Base-by-base conservation (phyloP, 2,888 invertebrate genomes). In the Oegoconia quadripuncta region DNA sequence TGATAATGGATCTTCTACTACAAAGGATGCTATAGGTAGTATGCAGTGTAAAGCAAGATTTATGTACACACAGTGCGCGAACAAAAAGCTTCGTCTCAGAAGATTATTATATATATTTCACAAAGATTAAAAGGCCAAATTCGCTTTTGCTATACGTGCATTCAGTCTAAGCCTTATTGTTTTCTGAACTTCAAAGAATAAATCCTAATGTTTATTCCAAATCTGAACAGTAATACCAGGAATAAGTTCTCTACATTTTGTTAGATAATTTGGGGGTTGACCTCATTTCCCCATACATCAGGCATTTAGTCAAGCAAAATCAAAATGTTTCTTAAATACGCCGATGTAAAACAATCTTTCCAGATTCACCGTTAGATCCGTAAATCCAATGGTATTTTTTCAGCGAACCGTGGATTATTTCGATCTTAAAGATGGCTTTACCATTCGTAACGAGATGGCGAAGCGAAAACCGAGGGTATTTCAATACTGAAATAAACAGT, bases 381-480 rank as follows among this genome's bases (percentile, higher is more conserved):
- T 11, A 27, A 11, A 14, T 39, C 34, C 20, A n/a, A 34, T 7
- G 30, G 33, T 33, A 38, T 33, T 38, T 33, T 38, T 28, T 26
- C 14, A 33, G 27, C 22, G 32, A 32, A 22, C 18, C 17, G 14
- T 25, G 39, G 38, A 34, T 39, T 39, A 33, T 28, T 32, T n/a
- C 33, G 32, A 33, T 28, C 32, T 26, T 32, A 25, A 12, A 20
- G 34, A 33, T 28, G 34, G 34, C 34, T 17, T 30, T 39, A 25
- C 39, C 29, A 34, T 34, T 25, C 29, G 13, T 33, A 33, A 38
- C 20, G 33, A 33, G 38, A 26, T 8, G 30, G 12, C 16, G 37
- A 18, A 29, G 20, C 8, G 12, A 25, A 25, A 11, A 20, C 20
- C 20, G 20, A 8, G 20, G 8, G 20, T 8, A 8, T 20, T 15